Evolutionary conservation across 2,113 vertebrate species (phyloP), one percentile per base, ranked within the genome.

Genomic region (Cricetomys ansorgei): DNA sequence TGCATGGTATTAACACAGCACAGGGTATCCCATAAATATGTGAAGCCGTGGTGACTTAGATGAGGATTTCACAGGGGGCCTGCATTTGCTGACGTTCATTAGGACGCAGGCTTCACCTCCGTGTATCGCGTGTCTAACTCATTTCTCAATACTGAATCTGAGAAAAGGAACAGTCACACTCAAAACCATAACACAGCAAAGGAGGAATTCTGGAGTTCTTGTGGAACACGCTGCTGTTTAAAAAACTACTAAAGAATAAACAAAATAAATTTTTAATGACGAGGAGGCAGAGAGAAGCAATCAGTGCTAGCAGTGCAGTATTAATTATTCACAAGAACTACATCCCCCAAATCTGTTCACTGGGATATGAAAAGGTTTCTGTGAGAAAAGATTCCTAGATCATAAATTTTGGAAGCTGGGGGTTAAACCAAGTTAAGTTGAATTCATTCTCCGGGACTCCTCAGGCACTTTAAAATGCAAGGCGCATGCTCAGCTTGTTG

Each of bases 181-280:
- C 70, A 85, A 95, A 90, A 31, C 16, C 62, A 25, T n/a, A 53
- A 37, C 53, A 34, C 37, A 55, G 89, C 31, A 45, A 86, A 85
- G 64, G 29, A 79, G 45, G 87, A 80, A 73, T 72, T 90, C 45
- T 72, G 65, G 7, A 34, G 65, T 55, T 85, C 45, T 92, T 92
- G 55, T 85, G 65, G 79, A 43, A 86, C 89, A 21, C 0, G 1
- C 59, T 77, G 62, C 70, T 57, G 29, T 53, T 79, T 94, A 70
- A 75, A 48, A 94, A 92, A 89, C 45, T 62, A 65, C 64, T 83
- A 64, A 86, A 90, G 67, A 92, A 75, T 86, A 94, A 94, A 57
- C 85, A 85, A 88, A 96, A 62, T 80, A 17, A 95, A 73, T 65
- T 55, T 93, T 93, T 79, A 80, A 87, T 91, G 80, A 65, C 6